Base-by-base conservation (phyloP, 2,888 invertebrate species). In the Drosophila tripunctata region DNA sequence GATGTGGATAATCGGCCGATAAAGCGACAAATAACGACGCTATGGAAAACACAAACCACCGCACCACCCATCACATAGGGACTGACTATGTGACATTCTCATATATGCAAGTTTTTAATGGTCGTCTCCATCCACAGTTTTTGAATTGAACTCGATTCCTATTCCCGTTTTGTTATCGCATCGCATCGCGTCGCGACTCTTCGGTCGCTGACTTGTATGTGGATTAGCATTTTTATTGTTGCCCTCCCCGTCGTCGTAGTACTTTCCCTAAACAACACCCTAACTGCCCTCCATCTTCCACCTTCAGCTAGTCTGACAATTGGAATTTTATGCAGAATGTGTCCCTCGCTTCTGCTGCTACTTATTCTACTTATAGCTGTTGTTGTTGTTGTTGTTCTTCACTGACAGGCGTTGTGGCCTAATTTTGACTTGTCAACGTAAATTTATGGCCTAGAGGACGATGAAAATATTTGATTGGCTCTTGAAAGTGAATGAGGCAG, bases 391-490 rank as follows among this genome's bases (percentile, higher is more conserved):
- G 41, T 22, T 21, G 31, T 40, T n/a, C 6, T 38, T 30, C n/a
- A 21, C 14, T 30, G 36, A 52, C 41, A 52, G 21, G 4, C 56
- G 63, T 56, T 8, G 31, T 72, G 81, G 47, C 68, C 84, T 60
- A 80, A 84, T 78, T 80, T 65, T 44, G 45, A 63, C 57, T 57
- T 84, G 81, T 78, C 84, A 70, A 70, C 85, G 57, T 50, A 60
- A 80, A 80, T 84, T 80, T 80, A 80, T 81, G 60, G 69, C 81
- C 69, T 52, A 67, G 73, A 76, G 58, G 62, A 70, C 64, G 79
- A 62, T 70, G 63, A 57, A 77, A 74, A 77, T 77, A 83, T 80
- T 80, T 83, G 74, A 80, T 83, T 80, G 72, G 71, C 75, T 66
- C 71, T 80, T 27, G 40, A 56, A 40, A 31, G 24, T 67, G 61